A percentile compares a stretch with the other conserved stretches of the same genome.
phyloP scores from a whole-genome alignment of 1,140 invertebrate species.

The Bombus confusus region DNA sequence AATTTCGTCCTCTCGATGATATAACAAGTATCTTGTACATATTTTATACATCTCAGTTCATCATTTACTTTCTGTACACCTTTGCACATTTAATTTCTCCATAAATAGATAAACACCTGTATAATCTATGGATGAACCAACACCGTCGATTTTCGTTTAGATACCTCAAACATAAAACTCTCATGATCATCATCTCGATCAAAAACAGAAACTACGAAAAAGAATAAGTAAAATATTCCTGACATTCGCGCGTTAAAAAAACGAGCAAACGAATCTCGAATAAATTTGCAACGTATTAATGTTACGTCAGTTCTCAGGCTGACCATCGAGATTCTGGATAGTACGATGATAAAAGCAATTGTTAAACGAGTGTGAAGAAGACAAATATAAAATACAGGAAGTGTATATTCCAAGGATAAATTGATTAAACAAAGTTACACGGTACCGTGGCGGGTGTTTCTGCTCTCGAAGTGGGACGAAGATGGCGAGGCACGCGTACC shows the following conservation, averaged over 20 bases:
- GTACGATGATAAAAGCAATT: not conserved
- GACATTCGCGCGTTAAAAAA: not conserved
- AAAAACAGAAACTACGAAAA: not conserved
- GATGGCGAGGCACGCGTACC: constrained; percentile 58
- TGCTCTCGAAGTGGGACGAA: constrained; percentile 29
- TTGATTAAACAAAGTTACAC: constrained; percentile 18
- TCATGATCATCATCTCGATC: not conserved
- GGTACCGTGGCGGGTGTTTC: constrained; percentile 3
- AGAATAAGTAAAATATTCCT: not conserved
- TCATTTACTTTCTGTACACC: not conserved
- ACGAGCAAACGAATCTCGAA: not conserved
- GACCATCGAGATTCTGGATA: not conserved
- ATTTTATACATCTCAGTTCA: too few species aligned
- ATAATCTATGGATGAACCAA: not conserved
- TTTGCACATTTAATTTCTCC: not conserved
- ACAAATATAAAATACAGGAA: not conserved
- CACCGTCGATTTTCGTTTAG: not conserved
- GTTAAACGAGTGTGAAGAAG: not conserved
- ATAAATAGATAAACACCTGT: not conserved
- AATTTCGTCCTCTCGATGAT: too few species aligned
- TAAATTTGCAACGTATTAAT: not conserved
- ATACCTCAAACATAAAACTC: not conserved
- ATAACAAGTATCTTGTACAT: too few species aligned
- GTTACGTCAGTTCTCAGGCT: not conserved
- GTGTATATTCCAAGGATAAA: not conserved